Evolutionary conservation across 2,888 invertebrate species (phyloP).

Genomic region (Morpho achilles): DNA sequence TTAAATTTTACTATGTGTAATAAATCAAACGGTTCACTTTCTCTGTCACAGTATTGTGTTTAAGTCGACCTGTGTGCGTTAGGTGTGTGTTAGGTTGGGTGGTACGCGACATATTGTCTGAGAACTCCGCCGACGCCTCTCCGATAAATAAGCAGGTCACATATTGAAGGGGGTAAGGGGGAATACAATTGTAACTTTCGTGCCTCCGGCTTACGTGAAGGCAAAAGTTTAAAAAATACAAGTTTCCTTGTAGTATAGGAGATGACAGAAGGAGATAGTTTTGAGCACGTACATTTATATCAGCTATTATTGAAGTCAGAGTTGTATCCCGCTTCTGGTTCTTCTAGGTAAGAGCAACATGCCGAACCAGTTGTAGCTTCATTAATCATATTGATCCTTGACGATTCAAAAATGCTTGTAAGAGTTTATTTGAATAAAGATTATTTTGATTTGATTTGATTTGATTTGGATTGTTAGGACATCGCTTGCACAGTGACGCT

Average conservation of each 20-base stretch:
- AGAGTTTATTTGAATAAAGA: no score
- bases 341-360: no score
- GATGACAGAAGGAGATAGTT: neutral
- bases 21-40: conserved; percentile 63
- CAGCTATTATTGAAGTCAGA: no score
- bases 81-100: conserved; percentile 59
- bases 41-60: conserved; percentile 57
- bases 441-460: no score
- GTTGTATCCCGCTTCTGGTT: no score
- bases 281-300: no score
- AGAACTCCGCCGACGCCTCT: conserved; percentile 72
- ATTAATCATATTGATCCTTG: no score
- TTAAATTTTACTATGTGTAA: conserved; percentile 37
- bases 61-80: conserved; percentile 59
- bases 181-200: conserved; percentile 78
- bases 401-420: no score
- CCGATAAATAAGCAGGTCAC: conserved; percentile 79
- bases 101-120: conserved; percentile 75
- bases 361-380: no score
- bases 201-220: conserved; percentile 63
- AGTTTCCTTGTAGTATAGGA: conserved; percentile 46
- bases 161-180: conserved; percentile 75
- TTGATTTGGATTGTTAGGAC: no score
- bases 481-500: no score
- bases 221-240: conserved; percentile 78